phyloP scores from a whole-genome alignment of 2,797 vertebrate genomes.

The Manis crassicaudata region DNA sequence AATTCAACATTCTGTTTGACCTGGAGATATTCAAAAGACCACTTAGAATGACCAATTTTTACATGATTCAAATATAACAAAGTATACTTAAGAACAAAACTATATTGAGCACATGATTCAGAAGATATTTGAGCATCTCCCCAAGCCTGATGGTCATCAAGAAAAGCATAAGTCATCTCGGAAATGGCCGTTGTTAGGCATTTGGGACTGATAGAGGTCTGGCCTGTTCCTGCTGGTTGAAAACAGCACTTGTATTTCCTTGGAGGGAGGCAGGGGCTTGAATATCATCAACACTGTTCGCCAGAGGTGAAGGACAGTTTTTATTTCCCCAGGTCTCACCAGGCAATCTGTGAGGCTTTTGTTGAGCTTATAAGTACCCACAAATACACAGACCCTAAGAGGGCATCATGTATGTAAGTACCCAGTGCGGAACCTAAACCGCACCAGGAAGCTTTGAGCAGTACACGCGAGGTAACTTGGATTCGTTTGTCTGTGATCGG shows the following conservation, averaged over 20 bases:
- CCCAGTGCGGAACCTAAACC: not conserved
- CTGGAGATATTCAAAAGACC: not conserved
- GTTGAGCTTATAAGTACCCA: slow-evolving; percentile 45
- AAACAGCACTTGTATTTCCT: not conserved
- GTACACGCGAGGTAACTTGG: not conserved
- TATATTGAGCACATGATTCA: not conserved
- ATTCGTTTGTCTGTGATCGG: not conserved
- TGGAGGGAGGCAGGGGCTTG: not conserved
- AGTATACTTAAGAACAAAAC: not conserved
- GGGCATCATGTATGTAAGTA: not conserved
- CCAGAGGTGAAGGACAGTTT: slow-evolving; percentile 13
- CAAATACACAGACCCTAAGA: slow-evolving; percentile 22
- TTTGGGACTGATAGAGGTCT: not conserved
- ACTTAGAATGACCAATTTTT: not conserved
- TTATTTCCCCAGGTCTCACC: not conserved
- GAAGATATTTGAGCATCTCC: not conserved
- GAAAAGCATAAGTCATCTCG: not conserved
- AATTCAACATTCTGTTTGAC: not conserved
- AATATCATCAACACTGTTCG: not conserved
- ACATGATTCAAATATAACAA: not conserved
- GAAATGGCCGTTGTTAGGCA: not conserved
- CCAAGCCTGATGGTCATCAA: not conserved
- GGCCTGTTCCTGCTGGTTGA: not conserved
- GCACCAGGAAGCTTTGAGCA: not conserved
- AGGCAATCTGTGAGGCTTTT: not conserved